Conservation (phyloP, 2,113 vertebrate genomes). For the Campylomormyrus tamandua region DNA sequence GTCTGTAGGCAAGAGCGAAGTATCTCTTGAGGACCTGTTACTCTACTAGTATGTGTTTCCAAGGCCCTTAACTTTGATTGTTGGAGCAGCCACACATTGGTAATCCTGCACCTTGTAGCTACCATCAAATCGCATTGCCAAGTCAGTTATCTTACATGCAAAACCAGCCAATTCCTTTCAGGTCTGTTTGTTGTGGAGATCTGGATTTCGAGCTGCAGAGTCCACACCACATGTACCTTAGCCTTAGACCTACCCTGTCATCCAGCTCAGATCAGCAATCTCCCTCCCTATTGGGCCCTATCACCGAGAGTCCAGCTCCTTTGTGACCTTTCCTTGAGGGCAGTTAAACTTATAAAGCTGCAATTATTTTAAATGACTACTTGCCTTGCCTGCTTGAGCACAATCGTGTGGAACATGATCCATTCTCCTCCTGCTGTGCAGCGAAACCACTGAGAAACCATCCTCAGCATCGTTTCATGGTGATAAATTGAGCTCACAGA, state of each 20-base stretch:
- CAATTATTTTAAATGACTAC: neutral
- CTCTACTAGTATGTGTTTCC: neutral
- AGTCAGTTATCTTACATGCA: neutral
- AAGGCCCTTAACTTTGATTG: neutral
- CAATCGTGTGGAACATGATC: neutral
- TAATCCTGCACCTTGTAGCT: neutral
- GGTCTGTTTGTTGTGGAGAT: neutral
- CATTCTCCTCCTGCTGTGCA: neutral
- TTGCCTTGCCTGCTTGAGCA: neutral
- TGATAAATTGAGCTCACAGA: neutral
- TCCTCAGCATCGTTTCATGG: neutral
- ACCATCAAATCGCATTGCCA: neutral
- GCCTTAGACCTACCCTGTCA: neutral
- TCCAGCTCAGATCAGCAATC: neutral
- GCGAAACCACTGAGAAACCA: neutral
- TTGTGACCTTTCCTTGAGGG: neutral
- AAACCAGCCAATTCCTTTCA: neutral
- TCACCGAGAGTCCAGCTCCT: neutral
- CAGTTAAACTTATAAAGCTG: conserved; percentile 7
- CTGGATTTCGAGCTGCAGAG: neutral
- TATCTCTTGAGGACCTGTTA: neutral
- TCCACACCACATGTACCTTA: neutral
- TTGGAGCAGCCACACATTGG: neutral
- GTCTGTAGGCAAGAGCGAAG: neutral
- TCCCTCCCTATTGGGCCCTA: neutral